Evolutionary conservation across 2,797 vertebrate species (phyloP).

Genomic region (Lacerta viridis): DNA sequence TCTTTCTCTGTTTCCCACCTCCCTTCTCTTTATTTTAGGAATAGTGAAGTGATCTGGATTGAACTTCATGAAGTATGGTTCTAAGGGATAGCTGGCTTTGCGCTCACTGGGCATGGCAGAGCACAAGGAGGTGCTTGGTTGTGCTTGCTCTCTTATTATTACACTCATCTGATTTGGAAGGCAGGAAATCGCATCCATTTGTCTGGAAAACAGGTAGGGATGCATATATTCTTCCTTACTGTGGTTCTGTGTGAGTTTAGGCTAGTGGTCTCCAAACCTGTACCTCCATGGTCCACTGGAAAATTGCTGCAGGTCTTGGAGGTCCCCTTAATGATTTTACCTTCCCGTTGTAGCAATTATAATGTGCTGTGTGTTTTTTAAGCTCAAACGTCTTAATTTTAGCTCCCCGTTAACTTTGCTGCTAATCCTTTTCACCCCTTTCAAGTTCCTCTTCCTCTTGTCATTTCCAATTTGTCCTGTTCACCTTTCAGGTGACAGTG

Average conservation of each 20-base stretch:
- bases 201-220: constrained; percentile 95
- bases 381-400: too few species aligned
- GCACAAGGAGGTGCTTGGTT: constrained; percentile 82
- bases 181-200: constrained; percentile 88
- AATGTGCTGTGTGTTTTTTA: too few species aligned
- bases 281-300: too few species aligned
- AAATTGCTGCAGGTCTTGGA: too few species aligned
- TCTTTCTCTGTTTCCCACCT: not conserved
- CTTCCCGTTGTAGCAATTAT: too few species aligned
- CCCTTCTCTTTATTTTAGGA: constrained; percentile 80
- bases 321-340: too few species aligned
- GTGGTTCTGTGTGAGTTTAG: not conserved
- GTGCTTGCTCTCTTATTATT: constrained; percentile 84
- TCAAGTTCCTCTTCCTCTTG: too few species aligned
- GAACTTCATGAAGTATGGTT: constrained; percentile 94
- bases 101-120: constrained; percentile 83
- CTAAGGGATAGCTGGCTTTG: constrained; percentile 86
- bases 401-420: too few species aligned
- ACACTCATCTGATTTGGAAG: constrained; percentile 85
- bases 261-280: too few species aligned
- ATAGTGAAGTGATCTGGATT: constrained; percentile 82
- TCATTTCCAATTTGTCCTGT: too few species aligned
- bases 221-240: constrained; percentile 20
- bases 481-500: too few species aligned
- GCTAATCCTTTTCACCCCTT: too few species aligned